Base-by-base conservation (phyloP, 2,888 invertebrate genomes). In the Meteorus cinctellus region DNA sequence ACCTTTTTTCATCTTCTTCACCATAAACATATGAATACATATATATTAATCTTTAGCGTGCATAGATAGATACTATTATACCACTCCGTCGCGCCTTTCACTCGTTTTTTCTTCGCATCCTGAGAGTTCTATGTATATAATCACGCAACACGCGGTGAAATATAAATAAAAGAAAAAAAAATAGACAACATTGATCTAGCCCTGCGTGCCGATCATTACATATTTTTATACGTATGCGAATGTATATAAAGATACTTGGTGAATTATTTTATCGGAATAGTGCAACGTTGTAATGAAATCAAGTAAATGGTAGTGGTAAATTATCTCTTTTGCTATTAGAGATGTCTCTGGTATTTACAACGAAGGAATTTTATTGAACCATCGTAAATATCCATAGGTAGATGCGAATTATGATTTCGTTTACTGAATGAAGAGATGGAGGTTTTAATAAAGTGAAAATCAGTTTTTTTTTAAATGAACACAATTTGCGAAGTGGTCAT, bases 41-140 rank as follows among this genome's bases (percentile, higher is more conserved):
- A 41, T 24, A 41, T 24, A 19, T 27, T 10, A 4, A 65, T 65
- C 75, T 63, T 72, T 70, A 45, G 69, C 70, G 69, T 72, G n/a
- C 68, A 60, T 27, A 69, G 65, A 60, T 41, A 8, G 41, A 10
- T 41, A 41, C 55, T 72, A 76, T 59, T 72, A 76, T 59, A 36
- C 69, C 51, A 51, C 74, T 73, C 71, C 48, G 62, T 63, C 74
- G 73, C 69, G 60, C 65, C 65, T 69, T 73, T 77, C 45, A 41
- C 59, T 51, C 31, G 36, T 36, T 74, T 19, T 74, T 36, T 74
- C 10, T 74, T 45, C n/a, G 36, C 59, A 12, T 29, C 41, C 16
- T 24, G 12, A 41, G 41, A 14, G 51, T 27, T 36, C 14, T 62
- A 29, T 71, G 60, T 60, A 62, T 60, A 62, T 24, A 31, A 29